These are phyloP conservation scores for Aplysia californica DNA, from an alignment of 1,140 invertebrate species.

Conservation along the genomic window DNA sequence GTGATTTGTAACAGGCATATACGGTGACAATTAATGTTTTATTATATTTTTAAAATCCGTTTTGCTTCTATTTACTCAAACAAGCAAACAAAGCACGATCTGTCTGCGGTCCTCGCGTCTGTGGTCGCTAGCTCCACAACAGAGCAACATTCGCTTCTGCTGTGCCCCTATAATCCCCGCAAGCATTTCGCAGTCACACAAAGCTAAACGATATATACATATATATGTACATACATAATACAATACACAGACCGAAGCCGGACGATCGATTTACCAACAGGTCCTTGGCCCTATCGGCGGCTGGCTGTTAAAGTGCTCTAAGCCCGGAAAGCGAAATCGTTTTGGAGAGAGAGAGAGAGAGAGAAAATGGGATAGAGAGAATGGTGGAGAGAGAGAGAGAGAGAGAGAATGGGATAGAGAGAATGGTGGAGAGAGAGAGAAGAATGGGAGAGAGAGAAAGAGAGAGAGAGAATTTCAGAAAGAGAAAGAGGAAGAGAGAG, in stretches of 20 bases:
- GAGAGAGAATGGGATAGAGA: background rate
- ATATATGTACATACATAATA: background rate
- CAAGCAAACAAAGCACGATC: no score
- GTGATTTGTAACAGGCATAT: no score
- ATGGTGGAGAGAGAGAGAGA: background rate
- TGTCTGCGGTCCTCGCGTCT: no score
- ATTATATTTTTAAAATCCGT: no score
- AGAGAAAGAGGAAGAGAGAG: background rate
- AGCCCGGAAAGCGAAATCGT: background rate
- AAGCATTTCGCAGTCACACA: background rate
- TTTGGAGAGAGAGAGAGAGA: constrained; percentile 13
- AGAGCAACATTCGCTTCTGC: no score
- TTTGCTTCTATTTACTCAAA: no score
- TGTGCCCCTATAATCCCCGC: background rate
- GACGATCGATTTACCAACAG: background rate
- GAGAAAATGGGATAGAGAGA: background rate
- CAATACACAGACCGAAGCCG: no score
- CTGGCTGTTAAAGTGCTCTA: background rate
- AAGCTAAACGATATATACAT: background rate
- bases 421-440: background rate
- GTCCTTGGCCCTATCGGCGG: background rate
- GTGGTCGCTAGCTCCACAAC: no score
- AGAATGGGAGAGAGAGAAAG: background rate
- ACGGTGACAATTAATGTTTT: no score
- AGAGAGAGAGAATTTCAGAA: background rate